phyloP scores from a whole-genome alignment of 2,888 invertebrate species.

The Euzophera pinguis region DNA sequence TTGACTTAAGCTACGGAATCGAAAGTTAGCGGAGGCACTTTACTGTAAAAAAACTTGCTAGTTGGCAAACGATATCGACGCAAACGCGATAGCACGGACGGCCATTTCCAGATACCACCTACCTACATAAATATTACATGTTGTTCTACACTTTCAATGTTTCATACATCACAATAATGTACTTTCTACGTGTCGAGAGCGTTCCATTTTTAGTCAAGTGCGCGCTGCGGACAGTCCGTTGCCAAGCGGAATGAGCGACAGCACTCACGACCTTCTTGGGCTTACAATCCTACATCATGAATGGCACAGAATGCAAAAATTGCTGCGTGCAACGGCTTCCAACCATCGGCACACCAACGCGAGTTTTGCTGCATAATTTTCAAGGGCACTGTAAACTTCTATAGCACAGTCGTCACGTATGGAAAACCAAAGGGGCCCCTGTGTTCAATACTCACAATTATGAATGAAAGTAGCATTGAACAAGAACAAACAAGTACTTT shows the following conservation, averaged over 20 bases:
- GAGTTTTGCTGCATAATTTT: slow-evolving; percentile 78
- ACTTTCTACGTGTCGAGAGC: slow-evolving; percentile 65
- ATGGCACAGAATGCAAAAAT: slow-evolving; percentile 40
- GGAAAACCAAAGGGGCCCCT: slow-evolving; percentile 38
- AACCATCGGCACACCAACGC: slow-evolving; percentile 49
- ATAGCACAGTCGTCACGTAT: slow-evolving; percentile 39
- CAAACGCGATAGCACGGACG: slow-evolving; percentile 34
- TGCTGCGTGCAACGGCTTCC: slow-evolving; percentile 36
- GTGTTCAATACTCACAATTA: slow-evolving; percentile 41
- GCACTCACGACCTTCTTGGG: slow-evolving; percentile 31
- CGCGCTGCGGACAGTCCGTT: slow-evolving; percentile 46
- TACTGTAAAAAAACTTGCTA: slow-evolving; percentile 22
- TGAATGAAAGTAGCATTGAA: slow-evolving; percentile 65
- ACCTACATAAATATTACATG: slow-evolving; percentile 30
- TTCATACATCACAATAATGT: slow-evolving; percentile 44
- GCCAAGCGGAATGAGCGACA: slow-evolving; percentile 50
- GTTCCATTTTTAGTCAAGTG: slow-evolving; percentile 70
- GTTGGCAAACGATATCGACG: slow-evolving; percentile 16
- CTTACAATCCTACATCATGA: slow-evolving; percentile 42
- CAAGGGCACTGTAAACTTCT: slow-evolving; percentile 68
- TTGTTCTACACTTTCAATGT: slow-evolving; percentile 41
- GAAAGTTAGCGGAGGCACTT: slow-evolving; percentile 27
- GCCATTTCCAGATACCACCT: slow-evolving; percentile 42
- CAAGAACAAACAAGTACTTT: slow-evolving; percentile 42
- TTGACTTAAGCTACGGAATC: slow-evolving; percentile 22